Evolutionary conservation across 2,797 vertebrate species (phyloP), one percentile per base, ranked within the genome.

Genomic region (Alca torda): DNA sequence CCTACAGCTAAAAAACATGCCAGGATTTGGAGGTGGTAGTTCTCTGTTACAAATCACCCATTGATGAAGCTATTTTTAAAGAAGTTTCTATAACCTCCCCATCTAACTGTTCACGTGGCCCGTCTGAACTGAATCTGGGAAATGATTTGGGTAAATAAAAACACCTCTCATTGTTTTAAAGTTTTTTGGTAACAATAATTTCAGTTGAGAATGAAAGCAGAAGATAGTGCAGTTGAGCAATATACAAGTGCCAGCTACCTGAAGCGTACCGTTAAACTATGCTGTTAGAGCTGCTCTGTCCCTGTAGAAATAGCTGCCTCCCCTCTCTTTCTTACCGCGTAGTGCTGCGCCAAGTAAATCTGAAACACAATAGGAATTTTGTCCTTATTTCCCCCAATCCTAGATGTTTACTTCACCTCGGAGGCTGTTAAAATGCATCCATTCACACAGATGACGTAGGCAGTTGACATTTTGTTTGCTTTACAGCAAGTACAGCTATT

Each of bases 201-300:
- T 53, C 75, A 61, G 20, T 12, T 60, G 19, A 53, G 26, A 74
- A 24, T 1, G 4, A 60, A 57, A 61, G 28, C 67, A 84, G n/a
- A 19, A 61, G 10, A 1, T 9, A 2, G 4, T 37, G 48, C 57
- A 50, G 45, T 10, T 69, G 4, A 17, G 35, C 6, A 12, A 16
- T 2, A 5, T 5, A 16, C 8, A 60, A 1, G 24, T 28, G 15
- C 11, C 4, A 2, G 20, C 31, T 35, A 8, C 35, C 24, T 17
- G 37, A 9, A 37, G 2, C 0, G 9, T 37, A 9, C 15, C 31
- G 5, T 13, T 16, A 12, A 31, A 6, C 41, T 41, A 4, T 0
- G 0, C 0, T 4, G 1, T 19, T 2, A 33, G 21, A 83, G 28
- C 51, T 84, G 48, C 30, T 60, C 43, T 39, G 2, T 25, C 13